Conservation (phyloP, 2,797 vertebrate species). For the Enteromius thamalakanensis region DNA sequence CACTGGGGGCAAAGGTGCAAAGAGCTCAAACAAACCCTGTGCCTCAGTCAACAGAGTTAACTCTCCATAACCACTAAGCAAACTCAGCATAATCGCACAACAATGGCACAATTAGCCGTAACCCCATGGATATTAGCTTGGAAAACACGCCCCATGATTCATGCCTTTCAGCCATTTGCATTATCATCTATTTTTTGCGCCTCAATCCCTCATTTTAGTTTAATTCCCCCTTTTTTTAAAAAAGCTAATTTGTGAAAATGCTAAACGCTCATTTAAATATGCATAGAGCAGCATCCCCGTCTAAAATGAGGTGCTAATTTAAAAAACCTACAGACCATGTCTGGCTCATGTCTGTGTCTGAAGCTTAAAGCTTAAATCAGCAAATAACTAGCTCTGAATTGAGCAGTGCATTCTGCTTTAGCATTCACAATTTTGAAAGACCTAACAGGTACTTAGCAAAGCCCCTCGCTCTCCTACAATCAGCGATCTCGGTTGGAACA, state of each 20-base stretch:
- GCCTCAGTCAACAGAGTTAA: slow-evolving; percentile 62
- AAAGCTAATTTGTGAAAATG: slow-evolving; percentile 77
- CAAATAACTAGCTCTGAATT: slow-evolving; percentile 29
- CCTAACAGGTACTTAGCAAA: slow-evolving; percentile 51
- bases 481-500: slow-evolving; percentile 63
- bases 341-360: slow-evolving; percentile 62
- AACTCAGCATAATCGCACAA: slow-evolving; percentile 88
- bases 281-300: slow-evolving; percentile 69
- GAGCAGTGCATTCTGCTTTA: slow-evolving; percentile 43
- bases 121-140: slow-evolving; percentile 79
- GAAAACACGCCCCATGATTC: slow-evolving; percentile 72
- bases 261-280: slow-evolving; percentile 81
- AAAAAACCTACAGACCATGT: slow-evolving; percentile 58
- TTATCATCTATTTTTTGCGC: slow-evolving; percentile 76
- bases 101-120: slow-evolving; percentile 91
- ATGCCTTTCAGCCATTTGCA: slow-evolving; percentile 67
- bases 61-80: slow-evolving; percentile 79
- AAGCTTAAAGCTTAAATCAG: slow-evolving; percentile 49
- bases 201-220: slow-evolving; percentile 57
- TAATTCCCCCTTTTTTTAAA: slow-evolving; percentile 59
- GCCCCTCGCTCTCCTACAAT: slow-evolving; percentile 67
- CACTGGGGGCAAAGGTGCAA: slow-evolving; percentile 65
- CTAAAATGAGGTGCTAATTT: slow-evolving; percentile 66
- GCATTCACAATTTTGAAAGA: slow-evolving; percentile 62
- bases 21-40: slow-evolving; percentile 76